Base-by-base conservation (phyloP, 2,113 vertebrate genomes). In the Zootoca vivipara region DNA sequence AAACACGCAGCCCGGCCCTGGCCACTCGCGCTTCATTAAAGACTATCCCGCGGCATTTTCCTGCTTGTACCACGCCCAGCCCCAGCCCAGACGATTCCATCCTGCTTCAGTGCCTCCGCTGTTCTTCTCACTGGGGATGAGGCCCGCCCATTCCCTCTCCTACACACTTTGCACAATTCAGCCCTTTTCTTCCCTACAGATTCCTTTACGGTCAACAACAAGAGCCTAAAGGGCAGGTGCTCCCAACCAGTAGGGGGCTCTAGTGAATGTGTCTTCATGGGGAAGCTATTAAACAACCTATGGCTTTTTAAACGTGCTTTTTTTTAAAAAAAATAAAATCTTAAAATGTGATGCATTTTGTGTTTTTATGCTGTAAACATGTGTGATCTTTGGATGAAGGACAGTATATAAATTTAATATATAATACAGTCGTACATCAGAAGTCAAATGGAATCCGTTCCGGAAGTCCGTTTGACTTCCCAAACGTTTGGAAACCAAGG, bases 11-110 rank as follows among this genome's bases (percentile, higher is more conserved):
- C 79, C 89, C 35, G 79, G 87, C 85, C 85, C 85, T 70, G 85
- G 85, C 85, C 84, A 62, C 73, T 86, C 26, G 35, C 33, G 80
- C 89, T 78, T 89, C 83, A 89, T 85, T 89, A 85, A 85, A 89
- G 40, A 85, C 83, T 82, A 86, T 83, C 85, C 79, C 33, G 79
- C 74, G 64, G 64, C 72, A 70, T 82, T 78, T 83, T 90, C 73
- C 79, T 78, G 64, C 77, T 74, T 3, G 42, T 5, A 28, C 79
- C 79, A 69, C 84, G 42, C 79, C 88, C 73, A 77, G 73, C 70
- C 84, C 79, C 33, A 72, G 42, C 89, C 89, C 79, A 78, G 79
- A 40, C 77, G 42, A 90, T 82, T 86, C 79, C 72, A 62, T 69
- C 80, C 80, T 90, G 65, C 79, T 42, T 86, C 85, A 82, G 33